Conservation (phyloP, 2,113 vertebrate genomes). For the Gobiocypris rarus region DNA sequence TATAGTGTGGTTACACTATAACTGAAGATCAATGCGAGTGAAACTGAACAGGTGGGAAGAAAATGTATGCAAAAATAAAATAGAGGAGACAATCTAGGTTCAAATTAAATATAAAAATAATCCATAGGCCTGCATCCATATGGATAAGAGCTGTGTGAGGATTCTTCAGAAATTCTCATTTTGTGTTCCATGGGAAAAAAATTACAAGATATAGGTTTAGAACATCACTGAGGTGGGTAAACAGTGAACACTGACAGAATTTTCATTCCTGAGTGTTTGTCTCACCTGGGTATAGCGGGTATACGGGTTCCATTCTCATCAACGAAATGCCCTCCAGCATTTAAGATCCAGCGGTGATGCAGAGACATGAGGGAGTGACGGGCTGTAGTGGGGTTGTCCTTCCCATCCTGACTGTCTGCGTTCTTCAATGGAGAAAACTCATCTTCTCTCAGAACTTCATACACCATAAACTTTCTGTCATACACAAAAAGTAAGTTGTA, state of each 20-base stretch:
- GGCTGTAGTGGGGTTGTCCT: constrained; percentile 96
- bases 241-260: not conserved
- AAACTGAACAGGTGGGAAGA: not conserved
- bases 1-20: constrained; percentile 73
- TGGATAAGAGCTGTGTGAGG: not conserved
- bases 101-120: no score
- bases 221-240: not conserved
- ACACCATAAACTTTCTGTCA: constrained; percentile 90
- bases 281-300: constrained; percentile 93
- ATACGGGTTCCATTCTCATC: constrained; percentile 90
- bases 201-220: not conserved
- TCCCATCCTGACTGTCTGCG: constrained; percentile 92
- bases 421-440: constrained; percentile 98
- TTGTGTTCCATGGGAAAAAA: not conserved
- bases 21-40: constrained; percentile 41
- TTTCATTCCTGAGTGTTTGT: not conserved
- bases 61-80: not conserved
- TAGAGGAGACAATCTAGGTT: no score
- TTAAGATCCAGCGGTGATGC: constrained; percentile 98
- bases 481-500: constrained; percentile 16
- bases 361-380: constrained; percentile 90
- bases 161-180: not conserved
- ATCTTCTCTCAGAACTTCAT: constrained; percentile 91
- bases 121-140: no score
- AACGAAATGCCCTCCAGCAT: constrained; percentile 91